phyloP scores from a whole-genome alignment of 2,797 vertebrate species.

The Erethizon dorsatum region DNA sequence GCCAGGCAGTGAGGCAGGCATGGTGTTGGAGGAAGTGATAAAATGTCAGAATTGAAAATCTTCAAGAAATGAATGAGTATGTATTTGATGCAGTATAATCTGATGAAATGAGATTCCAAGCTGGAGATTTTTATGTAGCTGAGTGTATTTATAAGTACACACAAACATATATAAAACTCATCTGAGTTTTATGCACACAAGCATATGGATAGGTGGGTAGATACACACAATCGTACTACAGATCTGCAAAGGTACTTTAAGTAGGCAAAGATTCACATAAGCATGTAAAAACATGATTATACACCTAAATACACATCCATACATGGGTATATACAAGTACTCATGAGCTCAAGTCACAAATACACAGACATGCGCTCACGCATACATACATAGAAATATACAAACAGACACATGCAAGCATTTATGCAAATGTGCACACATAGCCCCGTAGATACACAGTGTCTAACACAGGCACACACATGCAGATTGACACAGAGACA shows the following conservation, averaged over 20 bases:
- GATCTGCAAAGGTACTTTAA: not conserved
- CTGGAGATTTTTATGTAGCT: not conserved
- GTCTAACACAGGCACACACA: not conserved
- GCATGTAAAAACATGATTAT: not conserved
- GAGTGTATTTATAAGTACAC: not conserved
- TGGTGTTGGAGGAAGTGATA: not conserved
- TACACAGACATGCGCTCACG: not conserved
- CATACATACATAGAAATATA: not conserved
- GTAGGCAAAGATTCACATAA: not conserved
- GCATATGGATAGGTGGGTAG: not conserved
- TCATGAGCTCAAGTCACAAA: not conserved
- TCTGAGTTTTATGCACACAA: not conserved
- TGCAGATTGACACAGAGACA: not conserved
- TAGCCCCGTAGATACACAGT: not conserved
- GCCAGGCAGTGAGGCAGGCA: not conserved
- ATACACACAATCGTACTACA: not conserved
- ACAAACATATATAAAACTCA: not conserved
- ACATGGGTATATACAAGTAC: not conserved
- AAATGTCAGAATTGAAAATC: not conserved
- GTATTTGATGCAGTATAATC: not conserved
- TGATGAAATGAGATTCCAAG: constrained; percentile 36
- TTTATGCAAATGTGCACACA: not conserved
- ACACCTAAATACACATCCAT: not conserved
- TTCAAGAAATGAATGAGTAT: not conserved
- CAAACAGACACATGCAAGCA: not conserved